Conservation (phyloP, 2,113 vertebrate genomes). For the Formicarius rufipectus region DNA sequence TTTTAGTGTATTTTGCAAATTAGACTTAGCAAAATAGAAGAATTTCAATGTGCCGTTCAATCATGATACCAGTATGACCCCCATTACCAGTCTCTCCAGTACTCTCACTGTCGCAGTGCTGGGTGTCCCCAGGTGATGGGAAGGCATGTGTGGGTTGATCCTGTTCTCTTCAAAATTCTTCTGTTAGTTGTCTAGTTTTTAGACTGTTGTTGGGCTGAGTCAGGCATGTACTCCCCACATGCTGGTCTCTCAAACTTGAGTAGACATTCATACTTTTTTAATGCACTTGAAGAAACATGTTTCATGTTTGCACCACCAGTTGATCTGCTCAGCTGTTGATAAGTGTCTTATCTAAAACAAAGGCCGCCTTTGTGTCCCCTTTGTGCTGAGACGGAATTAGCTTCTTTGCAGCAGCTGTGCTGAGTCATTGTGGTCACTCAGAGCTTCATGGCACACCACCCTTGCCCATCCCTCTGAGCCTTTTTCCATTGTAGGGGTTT, state of each 20-base stretch:
- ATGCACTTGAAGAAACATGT: fast-evolving
- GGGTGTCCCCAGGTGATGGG: not conserved
- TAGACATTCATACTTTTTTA: not conserved
- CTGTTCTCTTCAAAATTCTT: not conserved
- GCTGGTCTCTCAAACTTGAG: not conserved
- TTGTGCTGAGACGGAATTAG: not conserved
- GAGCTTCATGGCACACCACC: not conserved
- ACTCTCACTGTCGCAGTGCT: fast-evolving
- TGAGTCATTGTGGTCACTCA: not conserved
- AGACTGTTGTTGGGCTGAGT: not conserved
- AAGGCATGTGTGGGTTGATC: not conserved
- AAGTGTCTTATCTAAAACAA: not conserved
- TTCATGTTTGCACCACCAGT: not conserved
- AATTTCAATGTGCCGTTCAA: not conserved
- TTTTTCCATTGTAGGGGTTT: not conserved
- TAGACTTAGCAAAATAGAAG: not conserved
- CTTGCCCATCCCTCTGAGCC: not conserved
- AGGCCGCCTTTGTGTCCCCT: fast-evolving
- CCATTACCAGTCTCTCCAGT: not conserved
- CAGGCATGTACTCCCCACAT: fast-evolving
- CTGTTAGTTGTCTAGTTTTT: not conserved
- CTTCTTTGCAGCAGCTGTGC: not conserved
- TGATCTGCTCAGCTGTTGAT: not conserved
- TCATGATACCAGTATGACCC: not conserved
- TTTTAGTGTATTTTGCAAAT: not conserved